These are phyloP conservation scores for Albula goreensis DNA, from an alignment of 2,113 vertebrate species.

Conservation along the genomic window DNA sequence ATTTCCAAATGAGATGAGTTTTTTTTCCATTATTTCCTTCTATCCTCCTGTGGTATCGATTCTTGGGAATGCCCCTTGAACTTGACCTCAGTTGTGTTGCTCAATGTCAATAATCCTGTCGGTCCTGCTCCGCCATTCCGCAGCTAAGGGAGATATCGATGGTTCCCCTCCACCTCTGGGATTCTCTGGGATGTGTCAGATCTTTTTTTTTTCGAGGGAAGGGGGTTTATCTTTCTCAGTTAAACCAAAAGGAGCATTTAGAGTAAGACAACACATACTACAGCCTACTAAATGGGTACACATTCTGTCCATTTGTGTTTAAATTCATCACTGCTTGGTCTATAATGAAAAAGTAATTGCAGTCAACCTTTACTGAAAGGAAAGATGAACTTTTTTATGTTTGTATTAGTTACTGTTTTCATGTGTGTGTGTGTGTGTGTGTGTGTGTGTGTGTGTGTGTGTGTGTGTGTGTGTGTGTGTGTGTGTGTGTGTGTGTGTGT, in stretches of 20 bases:
- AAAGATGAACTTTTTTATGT: too few species aligned
- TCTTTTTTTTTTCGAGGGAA: slow-evolving; percentile 19
- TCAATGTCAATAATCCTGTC: slow-evolving; percentile 51
- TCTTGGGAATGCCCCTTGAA: slow-evolving; percentile 48
- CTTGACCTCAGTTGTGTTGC: slow-evolving; percentile 49
- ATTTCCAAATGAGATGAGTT: slow-evolving; percentile 57
- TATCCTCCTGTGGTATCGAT: slow-evolving; percentile 46
- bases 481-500: not conserved
- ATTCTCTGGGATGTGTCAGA: slow-evolving; percentile 33
- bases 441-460: not conserved
- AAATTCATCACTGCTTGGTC: too few species aligned
- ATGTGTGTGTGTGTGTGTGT: not conserved
- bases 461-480: not conserved
- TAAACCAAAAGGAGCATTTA: not conserved
- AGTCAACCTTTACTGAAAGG: too few species aligned
- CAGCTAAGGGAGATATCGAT: slow-evolving; percentile 45
- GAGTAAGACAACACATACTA: not conserved
- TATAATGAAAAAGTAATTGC: too few species aligned
- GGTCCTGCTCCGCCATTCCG: slow-evolving; percentile 34
- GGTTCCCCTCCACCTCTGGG: slow-evolving; percentile 38
- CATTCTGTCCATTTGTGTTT: not conserved
- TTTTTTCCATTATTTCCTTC: slow-evolving; percentile 43
- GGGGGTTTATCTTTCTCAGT: not conserved
- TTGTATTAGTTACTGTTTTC: too few species aligned
- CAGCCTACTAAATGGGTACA: not conserved